Evolutionary conservation across 2,113 vertebrate species (phyloP).

Genomic region (Chloebia gouldiae): DNA sequence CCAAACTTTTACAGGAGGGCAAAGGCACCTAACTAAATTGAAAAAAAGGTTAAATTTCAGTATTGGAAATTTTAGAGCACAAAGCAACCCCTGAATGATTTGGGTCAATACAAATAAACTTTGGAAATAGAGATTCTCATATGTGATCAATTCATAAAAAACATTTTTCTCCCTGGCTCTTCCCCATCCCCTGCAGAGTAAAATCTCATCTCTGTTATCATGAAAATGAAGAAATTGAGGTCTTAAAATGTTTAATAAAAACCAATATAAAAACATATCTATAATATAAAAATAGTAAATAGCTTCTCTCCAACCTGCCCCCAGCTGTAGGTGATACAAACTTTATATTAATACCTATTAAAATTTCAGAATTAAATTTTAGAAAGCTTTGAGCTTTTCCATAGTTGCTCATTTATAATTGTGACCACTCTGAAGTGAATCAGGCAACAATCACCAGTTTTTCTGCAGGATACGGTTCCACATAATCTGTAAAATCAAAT

Average conservation of each 20-base stretch:
- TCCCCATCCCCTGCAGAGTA: background rate
- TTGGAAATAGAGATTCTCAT: background rate
- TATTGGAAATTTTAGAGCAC: background rate
- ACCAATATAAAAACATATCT: rapidly evolving
- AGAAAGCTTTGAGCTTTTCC: background rate
- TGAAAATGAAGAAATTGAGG: background rate
- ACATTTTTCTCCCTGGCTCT: background rate
- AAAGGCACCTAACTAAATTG: background rate
- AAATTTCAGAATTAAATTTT: background rate
- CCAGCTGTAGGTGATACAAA: background rate
- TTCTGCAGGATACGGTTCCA: background rate
- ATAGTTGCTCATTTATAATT: background rate
- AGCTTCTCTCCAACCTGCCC: background rate
- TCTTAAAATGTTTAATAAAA: background rate
- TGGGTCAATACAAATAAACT: background rate
- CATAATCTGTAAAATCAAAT: background rate
- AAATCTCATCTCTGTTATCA: background rate
- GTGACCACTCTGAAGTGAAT: background rate
- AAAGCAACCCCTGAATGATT: background rate
- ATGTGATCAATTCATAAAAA: background rate
- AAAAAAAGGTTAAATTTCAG: background rate
- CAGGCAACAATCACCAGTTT: background rate
- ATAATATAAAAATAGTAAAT: background rate
- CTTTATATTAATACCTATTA: background rate
- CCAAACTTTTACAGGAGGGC: background rate